Percentiles rank a stretch among this genome's conserved stretches.
phyloP scores from a whole-genome alignment of 2,888 invertebrate species.

The Uropetala carovei region DNA sequence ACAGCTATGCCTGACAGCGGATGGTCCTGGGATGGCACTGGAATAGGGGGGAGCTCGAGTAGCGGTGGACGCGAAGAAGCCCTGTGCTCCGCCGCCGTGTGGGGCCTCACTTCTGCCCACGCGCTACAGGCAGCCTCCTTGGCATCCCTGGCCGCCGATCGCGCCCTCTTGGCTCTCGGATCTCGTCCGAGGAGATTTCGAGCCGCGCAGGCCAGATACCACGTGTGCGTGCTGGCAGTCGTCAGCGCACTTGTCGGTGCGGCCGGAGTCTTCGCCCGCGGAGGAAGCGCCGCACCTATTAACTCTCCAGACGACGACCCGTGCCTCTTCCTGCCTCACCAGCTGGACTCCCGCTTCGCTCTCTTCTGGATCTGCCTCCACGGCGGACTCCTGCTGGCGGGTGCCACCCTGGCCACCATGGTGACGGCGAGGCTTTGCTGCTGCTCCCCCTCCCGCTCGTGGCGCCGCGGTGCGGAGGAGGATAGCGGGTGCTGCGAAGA shows the following conservation, averaged over 20 bases:
- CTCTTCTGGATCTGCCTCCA: slow-evolving; percentile 77
- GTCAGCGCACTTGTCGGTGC: slow-evolving; percentile 77
- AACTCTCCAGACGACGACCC: slow-evolving; percentile 69
- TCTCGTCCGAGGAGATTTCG: slow-evolving; percentile 72
- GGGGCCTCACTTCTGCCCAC: slow-evolving; percentile 77
- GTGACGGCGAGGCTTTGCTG: slow-evolving; percentile 69
- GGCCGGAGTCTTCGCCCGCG: slow-evolving; percentile 76
- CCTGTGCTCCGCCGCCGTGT: slow-evolving; percentile 75
- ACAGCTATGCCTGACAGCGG: neutral
- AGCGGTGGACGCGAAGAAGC: slow-evolving; percentile 67
- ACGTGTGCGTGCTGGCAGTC: slow-evolving; percentile 77
- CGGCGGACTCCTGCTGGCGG: slow-evolving; percentile 74
- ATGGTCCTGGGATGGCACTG: neutral
- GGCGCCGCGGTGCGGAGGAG: slow-evolving; percentile 65
- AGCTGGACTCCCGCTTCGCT: slow-evolving; percentile 76
- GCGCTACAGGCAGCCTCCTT: slow-evolving; percentile 77
- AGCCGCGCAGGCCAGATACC: slow-evolving; percentile 74
- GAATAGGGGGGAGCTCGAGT: neutral
- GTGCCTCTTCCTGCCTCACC: slow-evolving; percentile 76
- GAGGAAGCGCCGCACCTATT: slow-evolving; percentile 67
- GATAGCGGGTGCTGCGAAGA: slow-evolving; percentile 64
- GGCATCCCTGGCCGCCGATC: slow-evolving; percentile 76
- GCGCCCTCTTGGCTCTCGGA: slow-evolving; percentile 74
- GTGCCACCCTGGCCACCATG: slow-evolving; percentile 75
- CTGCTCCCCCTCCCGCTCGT: slow-evolving; percentile 58